Evolutionary conservation across 2,113 vertebrate species (phyloP), one percentile per base, ranked within the genome.

Genomic region (Hippocampus comes): DNA sequence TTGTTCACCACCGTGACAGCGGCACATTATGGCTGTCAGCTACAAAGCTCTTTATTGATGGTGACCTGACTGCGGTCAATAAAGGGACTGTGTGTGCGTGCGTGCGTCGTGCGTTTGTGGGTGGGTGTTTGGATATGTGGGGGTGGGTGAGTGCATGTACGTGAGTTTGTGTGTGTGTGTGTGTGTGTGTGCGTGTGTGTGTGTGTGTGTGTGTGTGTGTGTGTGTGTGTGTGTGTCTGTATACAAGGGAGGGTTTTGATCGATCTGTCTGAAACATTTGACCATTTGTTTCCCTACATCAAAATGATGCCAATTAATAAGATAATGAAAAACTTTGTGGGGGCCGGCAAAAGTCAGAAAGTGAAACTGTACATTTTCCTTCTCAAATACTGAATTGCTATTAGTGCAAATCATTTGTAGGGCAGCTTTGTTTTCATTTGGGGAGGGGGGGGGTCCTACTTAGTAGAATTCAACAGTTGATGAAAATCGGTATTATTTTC

Each of bases 41-140:
- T 3, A 72, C 49, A 72, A 79, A 64, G 43, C 42, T 60, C 21
- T 48, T 76, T 74, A 80, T 72, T 72, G 76, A 79, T 67, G 63
- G 60, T 68, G 76, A 75, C 70, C 67, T 53, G 77, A 81, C 73
- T 68, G n/a, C 61, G 59, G 49, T 20, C 49, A 34, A 46, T 38
- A 38, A 12, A 18, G n/a, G 10, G 21, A 23, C 48, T 48, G 59
- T 43, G 3, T 82, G 78, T 76, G 76, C 20, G 2, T 53, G 18
- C 20, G 18, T 53, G 49, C 20, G 4, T 5, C 20, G 4, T 5
- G 51, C 9, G 2, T 30, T 30, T 30, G 2, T 34, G 34, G 30
- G 30, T 34, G 30, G 30, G 30, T 34, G 30, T 34, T 34, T 34
- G 30, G 30, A 34, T 34, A 34, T 34, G 30, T 5, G 30, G 30